Percentiles rank a stretch among this genome's conserved stretches.
Conservation (phyloP, 2,113 vertebrate species). For the Oceanites oceanicus region DNA sequence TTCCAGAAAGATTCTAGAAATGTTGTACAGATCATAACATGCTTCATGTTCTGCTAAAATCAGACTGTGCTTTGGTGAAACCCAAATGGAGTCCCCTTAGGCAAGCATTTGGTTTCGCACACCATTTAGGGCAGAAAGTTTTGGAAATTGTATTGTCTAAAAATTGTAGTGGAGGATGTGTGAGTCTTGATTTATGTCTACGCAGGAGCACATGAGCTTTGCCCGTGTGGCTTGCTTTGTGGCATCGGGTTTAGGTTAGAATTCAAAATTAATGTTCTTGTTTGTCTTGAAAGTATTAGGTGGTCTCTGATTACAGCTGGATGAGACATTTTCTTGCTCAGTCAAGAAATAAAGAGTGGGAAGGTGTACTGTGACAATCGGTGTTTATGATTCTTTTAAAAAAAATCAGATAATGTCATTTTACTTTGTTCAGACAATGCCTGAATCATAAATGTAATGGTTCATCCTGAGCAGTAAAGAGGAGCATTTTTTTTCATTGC, state of each 20-base stretch:
- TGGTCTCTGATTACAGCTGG: not conserved
- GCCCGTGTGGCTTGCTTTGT: not conserved
- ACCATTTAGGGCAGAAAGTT: not conserved
- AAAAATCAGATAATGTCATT: not conserved
- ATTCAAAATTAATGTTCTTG: not conserved
- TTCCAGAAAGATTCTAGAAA: not conserved
- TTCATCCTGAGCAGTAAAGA: not conserved
- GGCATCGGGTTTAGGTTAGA: not conserved
- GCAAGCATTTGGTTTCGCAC: not conserved
- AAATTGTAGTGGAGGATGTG: not conserved
- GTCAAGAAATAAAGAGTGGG: not conserved
- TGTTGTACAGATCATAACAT: not conserved
- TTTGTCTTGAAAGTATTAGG: not conserved
- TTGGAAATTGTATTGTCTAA: not conserved
- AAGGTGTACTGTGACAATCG: not conserved
- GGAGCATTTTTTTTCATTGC: not conserved
- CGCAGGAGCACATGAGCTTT: rapidly evolving
- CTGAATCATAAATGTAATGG: not conserved
- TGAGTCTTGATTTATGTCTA: rapidly evolving
- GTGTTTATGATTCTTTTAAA: not conserved
- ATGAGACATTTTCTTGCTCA: not conserved
- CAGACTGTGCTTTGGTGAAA: not conserved
- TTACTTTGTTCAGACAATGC: not conserved
- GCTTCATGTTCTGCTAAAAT: not conserved
- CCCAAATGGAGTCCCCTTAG: not conserved